Evolutionary conservation across 92 coral and sea anemone species (phyloP).

Genomic region (Zoanthus sansibaricus): DNA sequence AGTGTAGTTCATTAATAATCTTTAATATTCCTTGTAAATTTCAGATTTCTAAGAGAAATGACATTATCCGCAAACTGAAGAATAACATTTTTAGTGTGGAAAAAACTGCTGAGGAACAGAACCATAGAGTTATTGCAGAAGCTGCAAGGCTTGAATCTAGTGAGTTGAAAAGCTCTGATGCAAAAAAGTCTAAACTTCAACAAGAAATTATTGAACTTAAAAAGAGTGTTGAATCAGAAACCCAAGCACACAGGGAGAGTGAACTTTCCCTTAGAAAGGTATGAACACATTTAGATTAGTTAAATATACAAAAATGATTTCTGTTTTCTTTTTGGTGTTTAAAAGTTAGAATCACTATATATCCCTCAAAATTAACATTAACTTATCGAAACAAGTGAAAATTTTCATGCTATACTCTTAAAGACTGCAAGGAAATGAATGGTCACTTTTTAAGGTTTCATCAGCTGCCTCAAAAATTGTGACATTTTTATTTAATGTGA

Average conservation of each 20-base stretch:
- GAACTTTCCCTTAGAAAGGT: constrained; percentile 96
- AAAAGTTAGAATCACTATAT: too few relatives aligned
- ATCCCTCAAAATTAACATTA: too few relatives aligned
- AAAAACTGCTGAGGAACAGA: constrained; percentile 82
- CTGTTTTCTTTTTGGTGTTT: too few relatives aligned
- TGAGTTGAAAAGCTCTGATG: constrained; percentile 92
- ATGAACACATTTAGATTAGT: not conserved
- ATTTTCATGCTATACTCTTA: too few relatives aligned
- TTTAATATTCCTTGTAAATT: not conserved
- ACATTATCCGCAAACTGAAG: constrained; percentile 87
- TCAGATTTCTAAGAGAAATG: constrained; percentile 94
- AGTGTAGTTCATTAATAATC: too few relatives aligned
- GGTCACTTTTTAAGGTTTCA: too few relatives aligned
- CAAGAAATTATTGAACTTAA: constrained; percentile 89
- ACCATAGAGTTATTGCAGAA: constrained; percentile 81
- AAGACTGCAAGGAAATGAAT: too few relatives aligned
- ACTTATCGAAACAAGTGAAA: too few relatives aligned
- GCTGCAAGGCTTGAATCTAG: constrained; percentile 92
- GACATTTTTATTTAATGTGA: too few relatives aligned
- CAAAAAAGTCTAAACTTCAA: constrained; percentile 83
- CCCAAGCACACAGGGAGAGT: constrained; percentile 82
- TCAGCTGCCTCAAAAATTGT: too few relatives aligned
- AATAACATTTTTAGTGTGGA: constrained; percentile 87
- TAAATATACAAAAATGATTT: too few relatives aligned
- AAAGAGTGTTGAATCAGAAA: constrained; percentile 82